Conservation (phyloP, 2,797 vertebrate genomes). For the Cryptoprocta ferox region DNA sequence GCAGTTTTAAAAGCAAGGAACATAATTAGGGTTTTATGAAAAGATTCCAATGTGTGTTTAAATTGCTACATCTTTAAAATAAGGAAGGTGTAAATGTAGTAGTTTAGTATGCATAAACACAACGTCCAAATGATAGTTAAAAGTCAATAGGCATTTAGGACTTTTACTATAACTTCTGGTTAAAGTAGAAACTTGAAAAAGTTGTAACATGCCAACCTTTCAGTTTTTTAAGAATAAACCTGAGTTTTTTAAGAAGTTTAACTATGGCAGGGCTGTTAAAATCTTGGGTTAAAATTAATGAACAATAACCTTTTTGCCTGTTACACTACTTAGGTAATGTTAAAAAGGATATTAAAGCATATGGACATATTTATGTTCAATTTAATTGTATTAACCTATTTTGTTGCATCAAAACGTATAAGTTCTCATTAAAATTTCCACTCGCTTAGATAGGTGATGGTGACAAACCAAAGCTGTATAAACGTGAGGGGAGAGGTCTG, state of each 20-base stretch:
- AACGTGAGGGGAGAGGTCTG: neutral
- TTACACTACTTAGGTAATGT: neutral
- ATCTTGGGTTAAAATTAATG: constrained; percentile 2
- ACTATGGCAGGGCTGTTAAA: constrained; percentile 9
- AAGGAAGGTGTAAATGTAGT: constrained; percentile 55
- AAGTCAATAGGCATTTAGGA: constrained; percentile 36
- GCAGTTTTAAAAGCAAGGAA: constrained; percentile 78
- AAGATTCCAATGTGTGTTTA: constrained; percentile 68
- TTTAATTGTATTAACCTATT: constrained; percentile 8
- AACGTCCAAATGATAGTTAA: neutral
- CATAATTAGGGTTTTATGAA: constrained; percentile 77
- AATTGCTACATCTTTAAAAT: constrained; percentile 72
- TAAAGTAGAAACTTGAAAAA: constrained; percentile 44
- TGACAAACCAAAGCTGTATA: neutral
- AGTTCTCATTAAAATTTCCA: constrained; percentile 43
- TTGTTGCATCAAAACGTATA: constrained; percentile 46
- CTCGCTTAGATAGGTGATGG: neutral
- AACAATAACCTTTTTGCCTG: neutral
- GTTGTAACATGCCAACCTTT: constrained; percentile 23
- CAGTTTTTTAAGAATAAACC: neutral
- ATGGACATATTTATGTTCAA: neutral
- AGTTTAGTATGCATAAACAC: constrained; percentile 59
- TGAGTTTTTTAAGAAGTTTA: constrained; percentile 8
- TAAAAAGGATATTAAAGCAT: neutral
- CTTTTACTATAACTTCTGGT: constrained; percentile 61